Percentiles rank a stretch among this genome's conserved stretches.
Evolutionary conservation across 2,797 vertebrate genomes (phyloP).

Genomic region (Chelonia mydas): DNA sequence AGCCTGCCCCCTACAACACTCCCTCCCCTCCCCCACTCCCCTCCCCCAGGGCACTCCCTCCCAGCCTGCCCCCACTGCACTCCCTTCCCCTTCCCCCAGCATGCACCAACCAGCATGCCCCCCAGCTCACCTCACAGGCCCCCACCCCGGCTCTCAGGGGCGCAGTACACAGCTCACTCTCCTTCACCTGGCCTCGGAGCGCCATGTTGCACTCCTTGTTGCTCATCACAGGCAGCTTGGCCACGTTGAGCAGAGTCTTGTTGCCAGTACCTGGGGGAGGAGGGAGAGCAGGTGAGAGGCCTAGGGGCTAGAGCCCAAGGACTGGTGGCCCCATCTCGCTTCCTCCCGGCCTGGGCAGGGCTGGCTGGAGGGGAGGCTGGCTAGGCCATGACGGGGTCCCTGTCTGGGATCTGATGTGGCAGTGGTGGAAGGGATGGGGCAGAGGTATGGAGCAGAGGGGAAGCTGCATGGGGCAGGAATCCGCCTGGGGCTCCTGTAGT

Average conservation of each 20-base stretch:
- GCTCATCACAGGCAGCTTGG: conserved; percentile 86
- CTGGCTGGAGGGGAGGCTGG: background rate
- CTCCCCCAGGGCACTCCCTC: no score
- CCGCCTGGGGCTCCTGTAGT: background rate
- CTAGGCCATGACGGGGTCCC: background rate
- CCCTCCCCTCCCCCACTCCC: no score
- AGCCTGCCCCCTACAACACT: background rate
- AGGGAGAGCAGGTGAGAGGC: rapidly evolving
- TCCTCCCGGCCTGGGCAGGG: no score
- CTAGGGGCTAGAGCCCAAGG: rapidly evolving
- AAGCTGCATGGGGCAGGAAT: background rate
- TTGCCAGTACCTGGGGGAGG: conserved; percentile 83
- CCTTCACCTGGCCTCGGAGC: conserved; percentile 87
- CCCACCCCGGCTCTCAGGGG: conserved; percentile 85
- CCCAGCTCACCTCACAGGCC: conserved; percentile 90
- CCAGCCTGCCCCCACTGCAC: background rate
- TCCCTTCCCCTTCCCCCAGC: no score
- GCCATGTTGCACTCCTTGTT: conserved; percentile 88
- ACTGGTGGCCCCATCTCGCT: no score
- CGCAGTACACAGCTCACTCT: conserved; percentile 93
- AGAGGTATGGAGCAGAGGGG: background rate
- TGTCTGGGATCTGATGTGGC: background rate
- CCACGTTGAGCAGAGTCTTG: conserved; percentile 88
- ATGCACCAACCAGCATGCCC: background rate
- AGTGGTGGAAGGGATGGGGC: background rate